A percentile compares a stretch with the other conserved stretches of the same genome.
These are phyloP conservation scores for Pantherophis vulpinus DNA, from an alignment of 2,797 vertebrate genomes.

Conservation along the genomic window DNA sequence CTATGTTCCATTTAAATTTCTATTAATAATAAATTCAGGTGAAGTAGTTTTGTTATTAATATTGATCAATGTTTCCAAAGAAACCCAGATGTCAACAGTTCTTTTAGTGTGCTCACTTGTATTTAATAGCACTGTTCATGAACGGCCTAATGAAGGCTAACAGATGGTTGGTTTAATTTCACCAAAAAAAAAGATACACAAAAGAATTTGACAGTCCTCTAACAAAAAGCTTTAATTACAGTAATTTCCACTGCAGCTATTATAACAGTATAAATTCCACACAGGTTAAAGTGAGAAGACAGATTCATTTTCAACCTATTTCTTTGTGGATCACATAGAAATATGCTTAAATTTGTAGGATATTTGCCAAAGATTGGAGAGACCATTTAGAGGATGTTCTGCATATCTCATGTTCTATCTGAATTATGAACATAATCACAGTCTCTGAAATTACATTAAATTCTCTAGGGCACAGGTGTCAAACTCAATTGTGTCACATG, in stretches of 20 bases:
- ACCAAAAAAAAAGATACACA: constrained; percentile 73
- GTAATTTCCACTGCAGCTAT: constrained; percentile 60
- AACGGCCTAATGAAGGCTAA: constrained; percentile 76
- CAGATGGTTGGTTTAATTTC: constrained; percentile 80
- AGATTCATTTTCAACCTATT: constrained; percentile 21
- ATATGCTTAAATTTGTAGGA: background rate
- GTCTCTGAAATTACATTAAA: background rate
- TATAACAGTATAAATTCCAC: constrained; percentile 35
- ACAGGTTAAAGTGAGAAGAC: constrained; percentile 40
- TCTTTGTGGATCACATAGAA: background rate
- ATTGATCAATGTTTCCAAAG: constrained; percentile 72
- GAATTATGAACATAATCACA: background rate
- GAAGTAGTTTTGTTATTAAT: constrained; percentile 73
- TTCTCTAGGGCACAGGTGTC: background rate
- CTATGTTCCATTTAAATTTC: constrained; percentile 72
- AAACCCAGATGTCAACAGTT: constrained; percentile 73
- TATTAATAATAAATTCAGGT: constrained; percentile 76
- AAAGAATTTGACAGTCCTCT: constrained; percentile 71
- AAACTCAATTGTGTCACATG: no score
- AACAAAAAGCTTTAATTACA: constrained; percentile 77
- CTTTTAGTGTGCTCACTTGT: constrained; percentile 62
- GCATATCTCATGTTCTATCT: background rate
- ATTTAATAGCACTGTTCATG: constrained; percentile 74
- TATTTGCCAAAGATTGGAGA: background rate
- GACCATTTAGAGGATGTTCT: background rate